Evolutionary conservation across 2,797 vertebrate species (phyloP).

Genomic region (Pangasius mekongensis): DNA sequence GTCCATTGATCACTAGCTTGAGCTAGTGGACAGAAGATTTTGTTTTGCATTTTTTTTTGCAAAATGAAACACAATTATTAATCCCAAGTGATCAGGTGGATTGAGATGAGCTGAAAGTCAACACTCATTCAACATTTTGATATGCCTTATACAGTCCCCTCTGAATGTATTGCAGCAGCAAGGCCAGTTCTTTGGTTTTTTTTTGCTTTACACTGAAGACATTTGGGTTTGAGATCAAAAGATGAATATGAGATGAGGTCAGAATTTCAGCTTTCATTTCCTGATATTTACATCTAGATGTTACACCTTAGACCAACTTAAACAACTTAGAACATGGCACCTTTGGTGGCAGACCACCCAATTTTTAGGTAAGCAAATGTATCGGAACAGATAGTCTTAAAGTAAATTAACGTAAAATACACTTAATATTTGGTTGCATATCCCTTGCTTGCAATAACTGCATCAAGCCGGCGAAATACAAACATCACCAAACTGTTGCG

Average conservation of each 20-base stretch:
- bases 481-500: neutral
- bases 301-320: too few species aligned
- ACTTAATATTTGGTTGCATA: too few species aligned
- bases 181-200: neutral
- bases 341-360: too few species aligned
- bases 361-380: too few species aligned
- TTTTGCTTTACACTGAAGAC: neutral
- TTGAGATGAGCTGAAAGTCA: slow-evolving; percentile 23
- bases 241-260: neutral
- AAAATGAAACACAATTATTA: neutral
- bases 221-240: neutral
- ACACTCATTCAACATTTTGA: neutral
- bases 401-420: too few species aligned
- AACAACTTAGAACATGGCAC: neutral
- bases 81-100: neutral
- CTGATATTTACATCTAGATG: neutral
- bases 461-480: too few species aligned
- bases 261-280: neutral
- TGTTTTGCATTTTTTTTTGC: neutral
- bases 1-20: neutral
- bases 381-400: too few species aligned
- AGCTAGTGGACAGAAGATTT: neutral
- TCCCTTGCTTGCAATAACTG: too few species aligned
- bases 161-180: neutral
- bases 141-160: neutral